These are phyloP conservation scores for Capricornis sumatraensis DNA, from an alignment of 2,113 vertebrate genomes.

Conservation along the genomic window DNA sequence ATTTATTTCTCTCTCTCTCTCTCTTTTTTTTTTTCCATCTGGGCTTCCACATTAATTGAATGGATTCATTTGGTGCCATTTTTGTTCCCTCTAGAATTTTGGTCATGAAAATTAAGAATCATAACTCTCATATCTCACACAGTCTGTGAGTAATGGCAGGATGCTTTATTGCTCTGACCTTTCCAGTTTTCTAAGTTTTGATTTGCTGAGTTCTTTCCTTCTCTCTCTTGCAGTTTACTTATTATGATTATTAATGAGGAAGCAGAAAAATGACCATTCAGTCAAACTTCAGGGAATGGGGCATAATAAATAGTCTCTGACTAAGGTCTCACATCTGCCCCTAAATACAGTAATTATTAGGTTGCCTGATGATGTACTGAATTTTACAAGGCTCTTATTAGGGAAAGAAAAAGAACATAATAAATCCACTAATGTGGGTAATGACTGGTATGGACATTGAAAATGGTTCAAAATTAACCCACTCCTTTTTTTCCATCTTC, in stretches of 20 bases:
- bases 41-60: conserved; percentile 64
- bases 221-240: conserved; percentile 62
- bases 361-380: conserved; percentile 63
- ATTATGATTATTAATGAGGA: conserved; percentile 75
- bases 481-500: conserved; percentile 71
- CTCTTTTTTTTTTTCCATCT: not conserved
- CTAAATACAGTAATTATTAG: conserved; percentile 71
- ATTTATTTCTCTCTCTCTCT: conserved; percentile 59
- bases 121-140: conserved; percentile 58
- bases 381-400: conserved; percentile 73
- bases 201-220: conserved; percentile 58
- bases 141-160: conserved; percentile 63
- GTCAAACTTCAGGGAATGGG: conserved; percentile 57
- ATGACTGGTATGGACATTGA: conserved; percentile 75
- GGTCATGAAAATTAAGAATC: conserved; percentile 64
- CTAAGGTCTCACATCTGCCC: conserved; percentile 49
- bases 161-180: conserved; percentile 65
- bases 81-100: conserved; percentile 55
- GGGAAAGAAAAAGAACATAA: conserved; percentile 66
- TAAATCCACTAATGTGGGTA: conserved; percentile 75
- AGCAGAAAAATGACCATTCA: conserved; percentile 65
- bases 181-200: conserved; percentile 62
- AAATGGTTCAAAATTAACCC: conserved; percentile 62
- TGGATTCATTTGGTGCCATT: conserved; percentile 72
- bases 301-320: conserved; percentile 60